These are phyloP conservation scores for Notolabrus celidotus DNA, from an alignment of 2,797 vertebrate species.

Conservation along the genomic window DNA sequence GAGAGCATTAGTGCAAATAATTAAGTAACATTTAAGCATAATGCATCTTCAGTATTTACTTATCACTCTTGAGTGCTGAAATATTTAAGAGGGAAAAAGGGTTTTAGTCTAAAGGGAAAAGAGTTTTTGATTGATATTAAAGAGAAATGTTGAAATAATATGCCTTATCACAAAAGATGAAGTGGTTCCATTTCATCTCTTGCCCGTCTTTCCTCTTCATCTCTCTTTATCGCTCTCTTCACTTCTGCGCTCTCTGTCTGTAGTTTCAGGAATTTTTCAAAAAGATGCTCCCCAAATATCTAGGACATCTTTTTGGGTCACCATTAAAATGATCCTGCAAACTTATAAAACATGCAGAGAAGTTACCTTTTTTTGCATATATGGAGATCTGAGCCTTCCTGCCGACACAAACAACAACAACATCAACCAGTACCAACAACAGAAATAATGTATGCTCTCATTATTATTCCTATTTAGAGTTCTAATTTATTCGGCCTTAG, in stretches of 20 bases:
- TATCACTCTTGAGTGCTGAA: not conserved
- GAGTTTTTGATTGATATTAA: constrained; percentile 11
- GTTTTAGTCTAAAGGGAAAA: not conserved
- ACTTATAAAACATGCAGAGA: constrained; percentile 82
- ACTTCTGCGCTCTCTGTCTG: constrained; percentile 43
- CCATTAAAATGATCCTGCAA: constrained; percentile 78
- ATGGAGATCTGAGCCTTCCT: constrained; percentile 81
- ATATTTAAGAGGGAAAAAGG: constrained; percentile 15
- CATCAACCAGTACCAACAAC: constrained; percentile 81
- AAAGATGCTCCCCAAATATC: constrained; percentile 82
- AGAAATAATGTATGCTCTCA: constrained; percentile 83
- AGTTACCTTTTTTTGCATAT: constrained; percentile 83
- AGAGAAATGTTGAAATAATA: constrained; percentile 36
- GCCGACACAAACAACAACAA: constrained; percentile 83
- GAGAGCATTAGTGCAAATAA: not conserved
- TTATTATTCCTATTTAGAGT: constrained; percentile 84
- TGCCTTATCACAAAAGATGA: constrained; percentile 38
- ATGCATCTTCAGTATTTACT: not conserved
- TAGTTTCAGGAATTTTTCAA: constrained; percentile 81
- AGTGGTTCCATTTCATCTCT: constrained; percentile 40
- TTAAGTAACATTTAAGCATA: not conserved
- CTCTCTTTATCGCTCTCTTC: constrained; percentile 21
- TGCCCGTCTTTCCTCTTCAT: constrained; percentile 7
- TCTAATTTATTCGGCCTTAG: constrained; percentile 85
- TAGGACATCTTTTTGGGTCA: constrained; percentile 88